A percentile compares a stretch with the other conserved stretches of the same genome.
These are phyloP conservation scores for Varanus salvator DNA, from an alignment of 2,113 vertebrate species.

Conservation along the genomic window DNA sequence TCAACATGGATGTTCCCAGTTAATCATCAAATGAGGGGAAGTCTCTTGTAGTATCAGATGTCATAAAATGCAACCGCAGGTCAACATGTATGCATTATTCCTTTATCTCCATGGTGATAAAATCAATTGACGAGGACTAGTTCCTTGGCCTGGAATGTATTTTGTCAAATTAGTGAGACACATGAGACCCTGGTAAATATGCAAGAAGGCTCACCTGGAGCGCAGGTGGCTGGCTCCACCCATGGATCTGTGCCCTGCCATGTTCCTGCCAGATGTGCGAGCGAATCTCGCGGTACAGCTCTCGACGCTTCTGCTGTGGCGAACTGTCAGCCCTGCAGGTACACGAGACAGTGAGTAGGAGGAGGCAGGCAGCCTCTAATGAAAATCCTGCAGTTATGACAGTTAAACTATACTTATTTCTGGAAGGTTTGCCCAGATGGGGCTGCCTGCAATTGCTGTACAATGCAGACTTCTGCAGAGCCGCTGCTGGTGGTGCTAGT, in stretches of 20 bases:
- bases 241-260: slow-evolving; percentile 80
- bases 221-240: slow-evolving; percentile 79
- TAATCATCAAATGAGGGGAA: too few species aligned
- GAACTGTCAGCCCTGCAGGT: slow-evolving; percentile 55
- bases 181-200: background rate
- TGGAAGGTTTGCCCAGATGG: background rate
- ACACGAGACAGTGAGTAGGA: background rate
- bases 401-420: background rate
- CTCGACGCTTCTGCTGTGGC: slow-evolving; percentile 76
- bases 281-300: slow-evolving; percentile 83
- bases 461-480: background rate
- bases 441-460: background rate
- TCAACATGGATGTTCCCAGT: too few species aligned
- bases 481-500: too few species aligned
- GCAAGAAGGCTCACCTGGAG: slow-evolving; percentile 54
- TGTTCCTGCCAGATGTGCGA: slow-evolving; percentile 81
- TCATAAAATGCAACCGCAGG: background rate
- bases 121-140: background rate
- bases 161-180: background rate
- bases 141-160: background rate
- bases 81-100: background rate
- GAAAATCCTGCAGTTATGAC: background rate
- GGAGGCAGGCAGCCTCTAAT: background rate
- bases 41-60: too few species aligned
- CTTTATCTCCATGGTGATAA: background rate